A percentile compares a stretch with the other conserved stretches of the same genome.
Evolutionary conservation across 2,113 vertebrate genomes (phyloP).

Genomic region (Hipposideros armiger): DNA sequence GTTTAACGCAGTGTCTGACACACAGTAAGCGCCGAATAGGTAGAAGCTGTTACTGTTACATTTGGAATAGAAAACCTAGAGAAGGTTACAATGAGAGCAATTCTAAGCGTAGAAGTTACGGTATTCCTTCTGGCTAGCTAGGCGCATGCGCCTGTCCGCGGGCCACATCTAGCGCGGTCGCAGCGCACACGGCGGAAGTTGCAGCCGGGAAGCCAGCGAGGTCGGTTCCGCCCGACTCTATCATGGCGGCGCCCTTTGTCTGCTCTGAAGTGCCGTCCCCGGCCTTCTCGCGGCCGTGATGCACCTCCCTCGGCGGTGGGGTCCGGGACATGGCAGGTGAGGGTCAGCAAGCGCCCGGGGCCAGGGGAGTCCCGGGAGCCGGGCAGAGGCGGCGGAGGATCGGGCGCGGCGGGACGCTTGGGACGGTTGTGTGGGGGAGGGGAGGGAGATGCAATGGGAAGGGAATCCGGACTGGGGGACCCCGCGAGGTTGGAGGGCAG

Average conservation of each 20-base stretch:
- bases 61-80: neutral
- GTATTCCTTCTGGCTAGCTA: neutral
- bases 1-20: neutral
- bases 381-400: neutral
- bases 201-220: slow-evolving; percentile 67
- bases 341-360: neutral
- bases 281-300: slow-evolving; percentile 81
- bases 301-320: slow-evolving; percentile 69
- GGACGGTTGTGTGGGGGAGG: slow-evolving; percentile 75
- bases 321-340: slow-evolving; percentile 83
- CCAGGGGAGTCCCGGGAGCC: neutral
- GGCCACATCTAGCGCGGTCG: fast-evolving
- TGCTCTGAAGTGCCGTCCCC: slow-evolving; percentile 77
- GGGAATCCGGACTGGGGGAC: neutral
- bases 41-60: neutral
- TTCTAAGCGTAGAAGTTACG: fast-evolving
- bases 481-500: neutral
- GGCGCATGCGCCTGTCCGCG: slow-evolving; percentile 12
- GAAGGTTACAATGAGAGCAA: fast-evolving
- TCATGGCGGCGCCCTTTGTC: slow-evolving; percentile 91
- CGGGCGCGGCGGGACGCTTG: slow-evolving; percentile 21
- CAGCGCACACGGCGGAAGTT: slow-evolving; percentile 60
- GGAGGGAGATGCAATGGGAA: neutral
- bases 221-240: slow-evolving; percentile 87
- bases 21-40: neutral